phyloP scores from a whole-genome alignment of 2,888 invertebrate genomes.

The Cantharis nigra region DNA sequence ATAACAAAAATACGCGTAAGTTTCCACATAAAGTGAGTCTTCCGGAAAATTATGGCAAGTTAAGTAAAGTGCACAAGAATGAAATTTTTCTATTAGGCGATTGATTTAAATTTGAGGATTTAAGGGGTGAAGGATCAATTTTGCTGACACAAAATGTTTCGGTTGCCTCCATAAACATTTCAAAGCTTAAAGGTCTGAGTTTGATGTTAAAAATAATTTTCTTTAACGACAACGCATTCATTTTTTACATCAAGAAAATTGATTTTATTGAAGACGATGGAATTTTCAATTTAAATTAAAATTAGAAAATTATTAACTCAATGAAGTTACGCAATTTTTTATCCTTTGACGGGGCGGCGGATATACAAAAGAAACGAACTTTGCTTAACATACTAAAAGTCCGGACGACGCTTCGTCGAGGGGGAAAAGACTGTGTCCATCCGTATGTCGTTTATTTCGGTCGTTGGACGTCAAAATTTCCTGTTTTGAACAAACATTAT shows the following conservation, averaged over 20 bases:
- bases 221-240: background rate
- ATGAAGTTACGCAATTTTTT: background rate
- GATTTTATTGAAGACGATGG: background rate
- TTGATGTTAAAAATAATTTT: background rate
- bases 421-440: too few species aligned
- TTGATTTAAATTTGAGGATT: slow-evolving; percentile 28
- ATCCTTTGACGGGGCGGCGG: background rate
- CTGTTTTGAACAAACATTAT: background rate
- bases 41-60: slow-evolving; percentile 1
- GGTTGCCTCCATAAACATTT: slow-evolving; percentile 27
- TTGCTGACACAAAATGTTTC: slow-evolving; percentile 22
- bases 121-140: slow-evolving; percentile 10
- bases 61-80: slow-evolving; percentile 16
- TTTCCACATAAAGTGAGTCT: slow-evolving; percentile 2
- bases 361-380: background rate
- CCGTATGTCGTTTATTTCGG: background rate
- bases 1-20: background rate
- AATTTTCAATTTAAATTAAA: background rate
- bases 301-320: background rate
- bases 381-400: background rate
- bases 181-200: slow-evolving; percentile 8
- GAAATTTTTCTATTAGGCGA: slow-evolving; percentile 23
- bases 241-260: background rate
- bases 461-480: background rate
- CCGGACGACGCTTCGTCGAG: background rate